These are phyloP conservation scores for Cactoblastis cactorum DNA, from an alignment of 2,888 invertebrate genomes.

Conservation along the genomic window DNA sequence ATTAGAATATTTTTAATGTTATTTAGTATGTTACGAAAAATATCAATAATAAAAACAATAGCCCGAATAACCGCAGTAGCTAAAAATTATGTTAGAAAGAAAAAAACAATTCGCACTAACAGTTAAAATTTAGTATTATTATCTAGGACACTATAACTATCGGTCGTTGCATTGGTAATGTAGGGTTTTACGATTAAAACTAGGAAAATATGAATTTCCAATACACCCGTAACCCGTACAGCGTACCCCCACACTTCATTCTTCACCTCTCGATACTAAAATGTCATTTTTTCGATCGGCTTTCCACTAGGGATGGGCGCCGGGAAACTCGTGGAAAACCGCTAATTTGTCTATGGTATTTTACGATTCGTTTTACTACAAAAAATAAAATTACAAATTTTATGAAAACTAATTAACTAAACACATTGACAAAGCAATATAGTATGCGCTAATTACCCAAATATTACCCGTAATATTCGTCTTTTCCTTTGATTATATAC, in stretches of 20 bases:
- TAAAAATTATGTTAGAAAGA: conserved; percentile 25
- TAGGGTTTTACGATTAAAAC: conserved; percentile 38
- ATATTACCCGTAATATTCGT: no score
- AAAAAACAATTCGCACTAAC: conserved; percentile 25
- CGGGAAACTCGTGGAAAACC: conserved; percentile 16
- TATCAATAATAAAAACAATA: conserved; percentile 53
- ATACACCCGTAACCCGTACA: conserved; percentile 45
- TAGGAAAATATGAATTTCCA: conserved; percentile 47
- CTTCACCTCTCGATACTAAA: conserved; percentile 53
- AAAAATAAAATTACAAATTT: neutral
- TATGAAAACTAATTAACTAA: no score
- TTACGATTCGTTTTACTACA: conserved; percentile 13
- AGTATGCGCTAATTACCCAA: no score
- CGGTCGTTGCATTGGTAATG: conserved; percentile 37
- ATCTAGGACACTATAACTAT: conserved; percentile 24
- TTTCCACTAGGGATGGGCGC: conserved; percentile 33
- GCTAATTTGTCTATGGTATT: conserved; percentile 15
- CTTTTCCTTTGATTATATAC: no score
- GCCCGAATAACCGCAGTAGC: conserved; percentile 41
- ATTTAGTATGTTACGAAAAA: conserved; percentile 26
- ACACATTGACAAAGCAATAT: no score
- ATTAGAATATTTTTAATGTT: neutral
- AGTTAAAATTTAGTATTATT: conserved; percentile 25
- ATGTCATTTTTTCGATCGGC: conserved; percentile 69
- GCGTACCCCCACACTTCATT: conserved; percentile 43